phyloP scores from a whole-genome alignment of 1,140 invertebrate species.

The Sitophilus oryzae region DNA sequence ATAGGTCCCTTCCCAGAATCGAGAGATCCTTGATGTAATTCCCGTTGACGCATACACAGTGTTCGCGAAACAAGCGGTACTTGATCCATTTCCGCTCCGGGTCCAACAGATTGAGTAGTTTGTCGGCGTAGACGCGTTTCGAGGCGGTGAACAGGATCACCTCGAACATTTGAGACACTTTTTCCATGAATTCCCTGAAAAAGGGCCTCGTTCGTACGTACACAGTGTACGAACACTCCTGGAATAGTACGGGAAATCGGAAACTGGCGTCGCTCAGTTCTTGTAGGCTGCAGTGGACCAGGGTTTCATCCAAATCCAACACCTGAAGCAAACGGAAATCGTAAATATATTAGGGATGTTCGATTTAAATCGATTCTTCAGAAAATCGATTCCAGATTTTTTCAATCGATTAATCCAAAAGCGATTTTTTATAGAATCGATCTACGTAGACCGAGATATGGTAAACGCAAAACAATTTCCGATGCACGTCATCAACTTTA shows the following conservation, averaged over 20 bases:
- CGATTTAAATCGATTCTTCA: no score
- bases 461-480: no score
- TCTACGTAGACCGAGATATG: no score
- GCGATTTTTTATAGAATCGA: no score
- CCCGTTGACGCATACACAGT: conserved; percentile 91
- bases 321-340: no score
- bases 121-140: conserved; percentile 93
- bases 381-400: no score
- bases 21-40: conserved; percentile 96
- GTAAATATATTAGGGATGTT: no score
- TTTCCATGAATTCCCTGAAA: conserved; percentile 86
- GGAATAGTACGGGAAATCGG: conserved; percentile 90
- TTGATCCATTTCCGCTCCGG: conserved; percentile 85
- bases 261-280: conserved; percentile 89
- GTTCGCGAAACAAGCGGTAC: conserved; percentile 87
- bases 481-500: no score
- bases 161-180: conserved; percentile 84
- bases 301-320: conserved; percentile 76
- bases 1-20: conserved; percentile 87
- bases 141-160: conserved; percentile 95
- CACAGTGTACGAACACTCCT: conserved; percentile 69
- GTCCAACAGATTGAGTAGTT: conserved; percentile 88
- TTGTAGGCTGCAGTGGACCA: conserved; percentile 92
- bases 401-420: no score
- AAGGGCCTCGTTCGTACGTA: conserved; percentile 88